Percentiles rank a stretch among this genome's conserved stretches.
Conservation (phyloP, 1,140 invertebrate genomes). For the Drosophila melanica region DNA sequence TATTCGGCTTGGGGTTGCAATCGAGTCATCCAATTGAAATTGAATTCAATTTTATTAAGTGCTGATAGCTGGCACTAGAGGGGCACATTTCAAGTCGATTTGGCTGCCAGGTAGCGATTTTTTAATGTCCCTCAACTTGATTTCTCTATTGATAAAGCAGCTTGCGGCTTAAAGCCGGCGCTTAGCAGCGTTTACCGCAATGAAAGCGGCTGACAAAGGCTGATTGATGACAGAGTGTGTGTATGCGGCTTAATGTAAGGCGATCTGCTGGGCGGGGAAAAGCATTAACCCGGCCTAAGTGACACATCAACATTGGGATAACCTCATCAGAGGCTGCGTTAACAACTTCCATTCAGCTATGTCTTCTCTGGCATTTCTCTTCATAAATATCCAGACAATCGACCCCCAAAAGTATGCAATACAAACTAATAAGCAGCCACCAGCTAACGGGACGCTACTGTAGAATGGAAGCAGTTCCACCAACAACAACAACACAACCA, state of each 20-base stretch:
- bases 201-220: constrained; percentile 58
- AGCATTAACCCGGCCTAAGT: constrained; percentile 67
- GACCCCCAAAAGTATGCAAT: constrained; percentile 28
- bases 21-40: constrained; percentile 53
- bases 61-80: constrained; percentile 58
- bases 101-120: constrained; percentile 23
- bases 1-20: constrained; percentile 31
- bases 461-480: constrained; percentile 21
- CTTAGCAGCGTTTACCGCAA: constrained; percentile 51
- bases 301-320: constrained; percentile 66
- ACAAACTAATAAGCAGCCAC: constrained; percentile 77
- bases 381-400: constrained; percentile 75
- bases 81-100: constrained; percentile 61
- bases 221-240: constrained; percentile 65
- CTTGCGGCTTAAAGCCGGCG: constrained; percentile 39
- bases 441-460: constrained; percentile 61
- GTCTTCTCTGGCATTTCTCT: constrained; percentile 54
- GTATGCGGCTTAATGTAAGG: constrained; percentile 26
- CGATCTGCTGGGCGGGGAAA: constrained; percentile 6
- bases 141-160: constrained; percentile 38
- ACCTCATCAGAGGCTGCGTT: constrained; percentile 29
- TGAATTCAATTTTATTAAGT: constrained; percentile 84
- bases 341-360: constrained; percentile 15
- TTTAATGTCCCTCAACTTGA: constrained; percentile 44
- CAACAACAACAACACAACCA: constrained; percentile 6